These are phyloP conservation scores for Germaria angustata DNA, from an alignment of 2,888 invertebrate genomes.

Conservation along the genomic window DNA sequence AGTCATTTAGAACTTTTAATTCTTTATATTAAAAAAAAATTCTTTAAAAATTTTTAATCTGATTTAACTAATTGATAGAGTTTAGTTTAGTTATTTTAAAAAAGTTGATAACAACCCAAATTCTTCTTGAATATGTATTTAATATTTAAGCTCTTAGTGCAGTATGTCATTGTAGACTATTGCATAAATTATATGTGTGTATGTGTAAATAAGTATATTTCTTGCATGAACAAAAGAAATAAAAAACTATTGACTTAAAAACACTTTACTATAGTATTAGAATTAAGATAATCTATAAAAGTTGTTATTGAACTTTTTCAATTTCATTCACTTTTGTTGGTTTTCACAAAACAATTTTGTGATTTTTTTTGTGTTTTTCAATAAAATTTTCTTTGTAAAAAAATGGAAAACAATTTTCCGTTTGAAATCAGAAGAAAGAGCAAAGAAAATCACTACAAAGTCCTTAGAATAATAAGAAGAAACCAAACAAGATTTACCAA, in stretches of 20 bases:
- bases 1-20: no score
- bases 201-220: no score
- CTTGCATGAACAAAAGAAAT: neutral
- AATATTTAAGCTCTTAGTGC: no score
- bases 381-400: neutral
- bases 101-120: neutral
- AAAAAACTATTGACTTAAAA: neutral
- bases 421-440: neutral
- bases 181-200: no score
- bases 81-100: no score
- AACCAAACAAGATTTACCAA: conserved; percentile 27
- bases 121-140: no score
- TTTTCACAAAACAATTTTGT: conserved; percentile 3
- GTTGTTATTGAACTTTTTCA: conserved; percentile 54
- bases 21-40: no score
- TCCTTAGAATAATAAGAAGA: neutral
- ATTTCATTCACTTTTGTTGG: conserved; percentile 29
- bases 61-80: no score
- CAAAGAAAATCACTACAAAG: conserved; percentile 34
- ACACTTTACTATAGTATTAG: neutral
- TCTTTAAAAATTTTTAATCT: no score
- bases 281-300: conserved; percentile 32
- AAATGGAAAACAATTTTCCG: conserved; percentile 37
- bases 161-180: no score
- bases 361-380: neutral